Base-by-base conservation (phyloP, 2,888 invertebrate genomes). In the Minunthozetes semirufus region DNA sequence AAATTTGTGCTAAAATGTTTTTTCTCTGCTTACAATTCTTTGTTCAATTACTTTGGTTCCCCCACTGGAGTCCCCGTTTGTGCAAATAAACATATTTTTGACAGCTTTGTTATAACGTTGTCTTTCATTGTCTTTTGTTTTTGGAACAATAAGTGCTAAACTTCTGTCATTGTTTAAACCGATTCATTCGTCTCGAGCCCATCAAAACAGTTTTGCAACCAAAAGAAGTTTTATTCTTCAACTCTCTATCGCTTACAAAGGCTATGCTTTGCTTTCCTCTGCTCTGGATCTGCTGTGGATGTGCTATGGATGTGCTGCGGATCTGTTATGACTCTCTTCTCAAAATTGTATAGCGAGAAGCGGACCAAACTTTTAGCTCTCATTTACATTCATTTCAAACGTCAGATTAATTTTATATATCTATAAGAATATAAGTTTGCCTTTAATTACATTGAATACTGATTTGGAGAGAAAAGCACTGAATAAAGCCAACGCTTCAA, bases 1-100 rank as follows among this genome's bases (percentile, higher is more conserved):
- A 75, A 75, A 75, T 61, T 75, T 75, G 75, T 73, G 72, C 73
- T 29, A 75, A 53, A 75, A 42, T 75, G 75, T 75, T 74, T 75
- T 53, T 73, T 73, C 46, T 72, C 59, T 66, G 13, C 22, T 0
- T 8, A 19, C 48, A 33, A 48, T 61, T 59, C 61, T 61, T 73
- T 61, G 73, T 73, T 56, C 73, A 59, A 68, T 68, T 68, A 68
- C 61, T 63, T 72, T 73, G 11, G 25, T 59, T 29, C 61, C 59
- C 46, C 61, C n/a, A 4, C 61, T 46, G 9, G 19, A 11, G 42
- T 22, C 61, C 73, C 73, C 59, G 9, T 56, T 56, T 17, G 61
- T 59, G 27, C 73, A 73, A 73, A 73, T 59, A 73, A 73, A 73
- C 73, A 73, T 73, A 73, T 61, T 73, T 73, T 73, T 73, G 73